A percentile compares a stretch with the other conserved stretches of the same genome.
Conservation (phyloP, 2,888 invertebrate genomes). For the Strigamia transsilvanica region DNA sequence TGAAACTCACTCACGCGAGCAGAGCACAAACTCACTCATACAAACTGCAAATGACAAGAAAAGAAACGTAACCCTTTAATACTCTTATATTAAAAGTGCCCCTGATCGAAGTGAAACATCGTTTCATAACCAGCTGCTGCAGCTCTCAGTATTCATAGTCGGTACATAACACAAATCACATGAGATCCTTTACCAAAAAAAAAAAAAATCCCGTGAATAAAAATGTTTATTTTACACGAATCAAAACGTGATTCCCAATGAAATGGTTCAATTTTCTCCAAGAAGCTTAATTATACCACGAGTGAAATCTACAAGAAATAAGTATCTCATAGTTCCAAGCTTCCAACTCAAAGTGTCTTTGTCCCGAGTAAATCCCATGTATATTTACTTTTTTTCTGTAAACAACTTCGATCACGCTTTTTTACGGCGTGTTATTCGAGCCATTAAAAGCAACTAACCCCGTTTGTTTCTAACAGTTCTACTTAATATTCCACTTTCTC, state of each 20-base stretch:
- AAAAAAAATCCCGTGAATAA: not conserved
- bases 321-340: too few relatives aligned
- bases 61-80: slow-evolving; percentile 47
- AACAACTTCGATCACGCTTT: not conserved
- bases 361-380: too few relatives aligned
- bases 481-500: not conserved
- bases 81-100: slow-evolving; percentile 34
- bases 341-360: too few relatives aligned
- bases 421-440: not conserved
- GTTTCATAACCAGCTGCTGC: slow-evolving; percentile 31
- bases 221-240: not conserved
- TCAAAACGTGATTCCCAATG: too few relatives aligned
- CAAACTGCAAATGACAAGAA: slow-evolving; percentile 47
- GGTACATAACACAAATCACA: slow-evolving; percentile 1
- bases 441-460: not conserved
- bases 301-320: too few relatives aligned
- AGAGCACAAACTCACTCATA: slow-evolving; percentile 26
- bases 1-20: slow-evolving; percentile 49
- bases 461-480: not conserved
- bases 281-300: too few relatives aligned
- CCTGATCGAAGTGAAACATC: slow-evolving; percentile 11
- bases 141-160: slow-evolving; percentile 10
- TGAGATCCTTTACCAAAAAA: not conserved
- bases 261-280: too few relatives aligned
- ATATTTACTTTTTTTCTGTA: not conserved